These are phyloP conservation scores for Drosophila quinaria DNA, from an alignment of 2,888 invertebrate genomes.

Conservation along the genomic window DNA sequence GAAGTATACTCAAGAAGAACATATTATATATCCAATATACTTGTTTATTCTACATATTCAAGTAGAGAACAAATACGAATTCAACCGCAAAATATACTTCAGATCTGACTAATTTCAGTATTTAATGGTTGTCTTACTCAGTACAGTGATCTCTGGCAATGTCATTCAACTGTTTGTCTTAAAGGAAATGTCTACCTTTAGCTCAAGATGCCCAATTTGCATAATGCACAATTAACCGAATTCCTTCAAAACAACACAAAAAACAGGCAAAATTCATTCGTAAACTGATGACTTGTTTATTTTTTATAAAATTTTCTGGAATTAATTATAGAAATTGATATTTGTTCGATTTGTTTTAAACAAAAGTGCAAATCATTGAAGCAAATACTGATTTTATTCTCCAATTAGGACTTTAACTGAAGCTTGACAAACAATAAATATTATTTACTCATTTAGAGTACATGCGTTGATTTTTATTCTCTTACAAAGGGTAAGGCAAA, in stretches of 20 bases:
- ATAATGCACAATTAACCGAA: constrained; percentile 44
- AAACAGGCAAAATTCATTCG: constrained; percentile 29
- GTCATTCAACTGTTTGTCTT: constrained; percentile 50
- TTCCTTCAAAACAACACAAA: neutral
- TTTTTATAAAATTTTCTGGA: constrained; percentile 13
- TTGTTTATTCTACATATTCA: constrained; percentile 4
- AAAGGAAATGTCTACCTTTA: neutral
- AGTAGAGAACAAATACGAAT: constrained; percentile 10
- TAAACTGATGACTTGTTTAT: constrained; percentile 43
- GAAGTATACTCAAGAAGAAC: neutral
- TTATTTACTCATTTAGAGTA: constrained; percentile 4
- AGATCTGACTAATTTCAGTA: constrained; percentile 1
- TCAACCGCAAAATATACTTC: neutral
- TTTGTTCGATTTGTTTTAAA: constrained; percentile 17
- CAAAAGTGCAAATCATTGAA: constrained; percentile 30
- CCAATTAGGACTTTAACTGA: constrained; percentile 37
- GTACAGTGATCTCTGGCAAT: constrained; percentile 14
- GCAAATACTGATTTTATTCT: constrained; percentile 36
- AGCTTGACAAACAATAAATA: constrained; percentile 10
- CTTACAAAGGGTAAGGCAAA: neutral
- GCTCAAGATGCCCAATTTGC: constrained; percentile 32
- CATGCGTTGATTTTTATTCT: neutral
- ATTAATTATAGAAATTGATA: constrained; percentile 38
- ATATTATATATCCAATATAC: neutral
- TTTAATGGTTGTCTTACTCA: constrained; percentile 2